Conservation (phyloP, 2,888 invertebrate genomes). For the Nesidiocoris tenuis region DNA sequence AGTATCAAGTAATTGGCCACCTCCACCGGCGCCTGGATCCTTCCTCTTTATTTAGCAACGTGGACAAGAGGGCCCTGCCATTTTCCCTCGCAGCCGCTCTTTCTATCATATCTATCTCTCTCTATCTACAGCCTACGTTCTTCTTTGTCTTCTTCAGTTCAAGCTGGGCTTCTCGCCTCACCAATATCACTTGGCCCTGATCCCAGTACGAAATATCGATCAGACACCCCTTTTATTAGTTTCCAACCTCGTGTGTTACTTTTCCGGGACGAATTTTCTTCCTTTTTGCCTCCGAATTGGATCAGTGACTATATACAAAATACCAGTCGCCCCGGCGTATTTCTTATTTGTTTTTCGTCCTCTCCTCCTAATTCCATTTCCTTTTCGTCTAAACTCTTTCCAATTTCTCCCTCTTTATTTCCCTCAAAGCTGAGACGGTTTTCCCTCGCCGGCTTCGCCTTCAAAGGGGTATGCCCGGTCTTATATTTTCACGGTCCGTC, state of each 20-base stretch:
- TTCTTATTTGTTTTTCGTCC: neutral
- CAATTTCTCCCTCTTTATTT: neutral
- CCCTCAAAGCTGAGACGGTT: neutral
- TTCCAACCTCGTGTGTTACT: neutral
- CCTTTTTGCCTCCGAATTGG: neutral
- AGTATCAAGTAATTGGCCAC: neutral
- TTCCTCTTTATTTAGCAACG: neutral
- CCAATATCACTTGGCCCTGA: slow-evolving; percentile 17
- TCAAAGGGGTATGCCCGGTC: neutral
- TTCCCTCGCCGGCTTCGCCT: neutral
- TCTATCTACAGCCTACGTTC: neutral
- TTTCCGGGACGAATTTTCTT: neutral
- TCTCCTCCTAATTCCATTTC: neutral
- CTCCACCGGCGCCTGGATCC: neutral
- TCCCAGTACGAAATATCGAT: slow-evolving; percentile 21
- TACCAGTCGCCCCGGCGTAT: neutral
- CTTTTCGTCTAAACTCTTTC: neutral
- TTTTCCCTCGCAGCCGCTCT: neutral
- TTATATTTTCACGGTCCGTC: neutral
- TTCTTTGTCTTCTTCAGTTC: neutral
- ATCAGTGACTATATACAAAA: neutral
- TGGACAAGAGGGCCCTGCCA: neutral
- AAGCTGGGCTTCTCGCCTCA: neutral
- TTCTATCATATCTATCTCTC: too few relatives aligned
- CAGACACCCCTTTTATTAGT: neutral